Percentiles rank a stretch among this genome's conserved stretches.
phyloP scores from a whole-genome alignment of 1,140 invertebrate genomes.

The Adoxophyes honmai region DNA sequence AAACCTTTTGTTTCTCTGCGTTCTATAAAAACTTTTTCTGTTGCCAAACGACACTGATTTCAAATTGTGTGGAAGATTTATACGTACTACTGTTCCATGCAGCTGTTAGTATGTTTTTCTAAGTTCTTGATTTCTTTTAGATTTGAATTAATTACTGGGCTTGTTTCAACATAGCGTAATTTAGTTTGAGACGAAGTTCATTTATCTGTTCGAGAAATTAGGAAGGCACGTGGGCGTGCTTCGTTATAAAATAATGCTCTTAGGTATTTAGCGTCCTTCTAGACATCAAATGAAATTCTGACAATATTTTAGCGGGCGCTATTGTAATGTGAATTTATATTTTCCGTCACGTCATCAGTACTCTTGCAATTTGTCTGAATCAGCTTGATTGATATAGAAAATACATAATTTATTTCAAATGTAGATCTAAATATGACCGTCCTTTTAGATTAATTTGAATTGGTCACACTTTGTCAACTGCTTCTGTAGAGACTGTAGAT shows the following conservation, averaged over 20 bases:
- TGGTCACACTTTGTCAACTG: too few species aligned
- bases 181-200: neutral
- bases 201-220: neutral
- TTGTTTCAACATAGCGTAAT: neutral
- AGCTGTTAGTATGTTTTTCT: slow-evolving; percentile 1
- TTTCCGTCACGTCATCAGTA: too few species aligned
- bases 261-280: neutral
- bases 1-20: slow-evolving; percentile 47
- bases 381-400: too few species aligned
- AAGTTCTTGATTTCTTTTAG: slow-evolving; percentile 5
- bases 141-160: neutral
- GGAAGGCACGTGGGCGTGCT: neutral
- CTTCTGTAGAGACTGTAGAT: too few species aligned
- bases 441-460: too few species aligned
- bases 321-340: too few species aligned
- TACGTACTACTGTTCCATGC: neutral
- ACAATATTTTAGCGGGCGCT: too few species aligned
- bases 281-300: too few species aligned
- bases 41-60: slow-evolving; percentile 25
- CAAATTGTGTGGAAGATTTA: slow-evolving; percentile 4
- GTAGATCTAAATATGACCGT: too few species aligned
- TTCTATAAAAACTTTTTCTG: slow-evolving; percentile 22
- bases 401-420: too few species aligned
- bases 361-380: too few species aligned
- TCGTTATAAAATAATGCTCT: slow-evolving; percentile 14